Evolutionary conservation across 2,113 vertebrate genomes (phyloP).

Genomic region (Gasterosteus nipponicus): DNA sequence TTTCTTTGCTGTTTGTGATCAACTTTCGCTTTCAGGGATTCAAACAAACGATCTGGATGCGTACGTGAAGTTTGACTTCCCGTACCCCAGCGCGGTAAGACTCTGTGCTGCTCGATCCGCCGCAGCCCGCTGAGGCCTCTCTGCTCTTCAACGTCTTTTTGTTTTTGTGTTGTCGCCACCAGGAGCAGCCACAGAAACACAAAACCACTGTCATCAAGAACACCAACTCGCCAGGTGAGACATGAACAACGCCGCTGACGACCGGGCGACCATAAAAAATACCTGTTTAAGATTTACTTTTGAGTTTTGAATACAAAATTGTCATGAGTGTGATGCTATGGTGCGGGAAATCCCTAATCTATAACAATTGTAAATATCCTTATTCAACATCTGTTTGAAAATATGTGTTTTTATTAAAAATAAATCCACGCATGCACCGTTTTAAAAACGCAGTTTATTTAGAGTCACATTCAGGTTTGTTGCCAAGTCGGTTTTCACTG

Average conservation of each 20-base stretch:
- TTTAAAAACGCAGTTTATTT: neutral
- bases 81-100: slow-evolving; percentile 92
- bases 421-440: neutral
- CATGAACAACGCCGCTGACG: neutral
- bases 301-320: neutral
- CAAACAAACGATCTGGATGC: slow-evolving; percentile 90
- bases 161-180: slow-evolving; percentile 22
- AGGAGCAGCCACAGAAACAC: slow-evolving; percentile 95
- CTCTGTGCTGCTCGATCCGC: neutral
- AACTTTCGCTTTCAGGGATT: slow-evolving; percentile 80
- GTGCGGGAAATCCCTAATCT: neutral
- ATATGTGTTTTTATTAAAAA: neutral
- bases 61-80: slow-evolving; percentile 94
- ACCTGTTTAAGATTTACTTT: neutral
- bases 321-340: neutral
- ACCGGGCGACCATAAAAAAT: neutral
- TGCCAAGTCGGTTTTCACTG: neutral
- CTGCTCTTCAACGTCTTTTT: neutral
- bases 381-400: neutral
- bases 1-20: slow-evolving; percentile 64
- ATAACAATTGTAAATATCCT: neutral
- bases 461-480: neutral
- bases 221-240: slow-evolving; percentile 92
- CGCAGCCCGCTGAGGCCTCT: rapidly evolving
- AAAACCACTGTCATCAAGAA: slow-evolving; percentile 95